Conservation (phyloP, 2,888 invertebrate species). For the Microchrysa polita region DNA sequence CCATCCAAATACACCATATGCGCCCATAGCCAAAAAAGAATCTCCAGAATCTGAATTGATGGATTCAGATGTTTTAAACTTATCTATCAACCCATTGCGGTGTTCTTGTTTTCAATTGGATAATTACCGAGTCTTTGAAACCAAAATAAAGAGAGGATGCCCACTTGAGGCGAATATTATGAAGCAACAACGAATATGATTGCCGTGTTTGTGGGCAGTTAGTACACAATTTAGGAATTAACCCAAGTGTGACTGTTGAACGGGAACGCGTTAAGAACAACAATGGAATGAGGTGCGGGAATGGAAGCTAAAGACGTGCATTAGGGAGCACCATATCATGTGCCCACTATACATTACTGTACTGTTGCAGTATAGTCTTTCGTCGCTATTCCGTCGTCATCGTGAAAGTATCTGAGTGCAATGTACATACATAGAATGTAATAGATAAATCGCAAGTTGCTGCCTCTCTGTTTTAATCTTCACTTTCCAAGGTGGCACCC, state of each 20-base stretch:
- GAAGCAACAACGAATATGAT: background rate
- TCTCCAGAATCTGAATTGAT: background rate
- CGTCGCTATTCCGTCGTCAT: background rate
- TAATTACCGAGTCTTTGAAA: constrained; percentile 28
- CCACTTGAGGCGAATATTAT: constrained; percentile 22
- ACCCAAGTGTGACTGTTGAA: constrained; percentile 1
- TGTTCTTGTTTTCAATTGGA: constrained; percentile 28
- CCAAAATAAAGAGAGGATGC: constrained; percentile 23
- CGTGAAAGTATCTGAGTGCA: background rate
- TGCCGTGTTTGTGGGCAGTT: background rate
- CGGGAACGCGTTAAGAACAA: background rate
- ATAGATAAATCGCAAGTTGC: too few relatives aligned
- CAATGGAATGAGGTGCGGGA: background rate
- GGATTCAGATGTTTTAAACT: background rate
- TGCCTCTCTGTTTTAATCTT: too few relatives aligned
- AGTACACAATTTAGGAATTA: background rate
- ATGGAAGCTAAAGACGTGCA: constrained; percentile 19
- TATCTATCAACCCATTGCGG: background rate
- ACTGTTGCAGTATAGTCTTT: background rate
- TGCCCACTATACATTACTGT: background rate
- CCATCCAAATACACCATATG: background rate
- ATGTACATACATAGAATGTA: too few relatives aligned
- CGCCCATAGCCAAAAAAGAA: background rate
- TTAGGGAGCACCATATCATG: constrained; percentile 10
- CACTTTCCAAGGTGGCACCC: too few relatives aligned